Conservation (phyloP, 2,797 vertebrate species). For the Nothura maculosa region DNA sequence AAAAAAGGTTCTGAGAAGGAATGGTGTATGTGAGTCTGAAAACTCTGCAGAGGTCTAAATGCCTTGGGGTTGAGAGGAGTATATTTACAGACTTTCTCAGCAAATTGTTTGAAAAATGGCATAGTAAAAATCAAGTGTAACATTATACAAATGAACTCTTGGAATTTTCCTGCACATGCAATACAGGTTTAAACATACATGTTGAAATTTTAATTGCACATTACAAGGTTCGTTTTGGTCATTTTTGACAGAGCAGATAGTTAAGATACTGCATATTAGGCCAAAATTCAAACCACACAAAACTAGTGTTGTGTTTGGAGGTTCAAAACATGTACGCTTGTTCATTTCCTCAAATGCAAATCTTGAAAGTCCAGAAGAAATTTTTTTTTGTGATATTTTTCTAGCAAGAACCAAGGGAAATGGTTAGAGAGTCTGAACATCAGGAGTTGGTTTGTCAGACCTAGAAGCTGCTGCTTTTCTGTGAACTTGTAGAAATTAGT, state of each 20-base stretch:
- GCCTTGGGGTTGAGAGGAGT: not conserved
- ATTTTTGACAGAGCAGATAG: not conserved
- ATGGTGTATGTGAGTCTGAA: constrained; percentile 1
- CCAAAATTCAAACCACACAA: not conserved
- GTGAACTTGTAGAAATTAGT: not conserved
- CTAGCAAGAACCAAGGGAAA: not conserved
- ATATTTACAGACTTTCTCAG: not conserved
- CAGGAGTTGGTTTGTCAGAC: not conserved
- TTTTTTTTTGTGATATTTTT: not conserved
- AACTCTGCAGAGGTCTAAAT: not conserved
- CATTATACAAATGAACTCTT: not conserved
- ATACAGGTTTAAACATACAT: not conserved
- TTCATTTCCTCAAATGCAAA: not conserved
- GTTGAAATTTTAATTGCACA: not conserved
- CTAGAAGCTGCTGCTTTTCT: not conserved
- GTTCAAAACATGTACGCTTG: not conserved
- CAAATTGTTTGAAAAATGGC: not conserved
- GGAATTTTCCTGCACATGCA: not conserved
- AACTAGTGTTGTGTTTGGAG: not conserved
- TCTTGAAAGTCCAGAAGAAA: not conserved
- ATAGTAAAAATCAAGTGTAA: not conserved
- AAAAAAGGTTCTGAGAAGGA: not conserved
- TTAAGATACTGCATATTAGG: not conserved
- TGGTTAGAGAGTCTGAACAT: not conserved
- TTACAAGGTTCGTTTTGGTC: not conserved